Evolutionary conservation across 2,797 vertebrate species (phyloP), one percentile per base, ranked within the genome.

Genomic region (Taenioides sp.): DNA sequence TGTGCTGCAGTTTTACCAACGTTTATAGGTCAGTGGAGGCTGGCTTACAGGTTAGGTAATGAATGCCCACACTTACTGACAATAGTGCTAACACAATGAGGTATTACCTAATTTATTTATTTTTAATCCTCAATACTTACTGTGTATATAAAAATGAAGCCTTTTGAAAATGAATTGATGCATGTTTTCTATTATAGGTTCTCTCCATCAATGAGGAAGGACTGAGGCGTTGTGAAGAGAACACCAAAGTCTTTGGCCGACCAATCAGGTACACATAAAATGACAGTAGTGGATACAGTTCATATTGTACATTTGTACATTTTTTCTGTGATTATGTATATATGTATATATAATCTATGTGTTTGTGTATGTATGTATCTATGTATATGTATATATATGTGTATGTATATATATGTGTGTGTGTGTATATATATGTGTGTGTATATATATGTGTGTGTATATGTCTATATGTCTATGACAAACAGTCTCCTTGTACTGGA

Each of bases 161-260:
- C 57, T 7, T n/a, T n/a, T 7, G 20, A 54, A 54, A 54, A n/a
- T n/a, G 7, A 54, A 54, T n/a, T 54, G 17, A 59, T 17, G 57
- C 5, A 31, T 69, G 17, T 60, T 11, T 28, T 52, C 12, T 83
- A 1, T 77, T 64, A 65, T 66, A 99, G 97, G 96, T 99, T 54
- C 91, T 99, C 49, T 97, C 96, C 0, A 97, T 99, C 79, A 98
- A 96, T 0, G 97, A 99, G 80, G 97, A 99, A 76, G 98, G 97
- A 17, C 95, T 98, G 83, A 95, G 94, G 86, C 93, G 94, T 20
- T 98, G 97, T 67, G 96, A 97, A 76, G 96, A 98, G 70, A 98
- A 96, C 79, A 98, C 96, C 22, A 96, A 92, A 69, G 82, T 94
- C 77, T 96, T 97, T 2, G 96, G 97, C 10, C 93, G 92, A 20